Evolutionary conservation across 2,113 vertebrate genomes (phyloP).

Genomic region (Phycodurus eques): DNA sequence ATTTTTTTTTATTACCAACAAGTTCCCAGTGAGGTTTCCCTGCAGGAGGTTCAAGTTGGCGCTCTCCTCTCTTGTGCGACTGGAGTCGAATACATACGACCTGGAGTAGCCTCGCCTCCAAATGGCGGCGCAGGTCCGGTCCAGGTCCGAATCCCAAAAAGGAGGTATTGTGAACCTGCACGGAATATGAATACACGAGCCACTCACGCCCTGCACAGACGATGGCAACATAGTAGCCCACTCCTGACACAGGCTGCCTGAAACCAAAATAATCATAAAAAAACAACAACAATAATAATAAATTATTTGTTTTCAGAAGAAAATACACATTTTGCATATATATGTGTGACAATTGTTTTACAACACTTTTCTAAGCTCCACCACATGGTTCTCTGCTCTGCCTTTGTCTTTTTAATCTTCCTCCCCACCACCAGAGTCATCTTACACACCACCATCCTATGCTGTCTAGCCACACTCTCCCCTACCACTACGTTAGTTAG

Average conservation of each 20-base stretch:
- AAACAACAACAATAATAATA: background rate
- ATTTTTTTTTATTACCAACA: constrained; percentile 4
- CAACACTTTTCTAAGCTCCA: no score
- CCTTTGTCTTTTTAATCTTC: no score
- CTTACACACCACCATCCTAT: no score
- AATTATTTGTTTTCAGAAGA: no score
- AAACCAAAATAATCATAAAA: background rate
- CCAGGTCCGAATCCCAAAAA: constrained; percentile 19
- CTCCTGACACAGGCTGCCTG: constrained; percentile 39
- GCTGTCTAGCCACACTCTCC: no score
- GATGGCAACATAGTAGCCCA: constrained; percentile 45
- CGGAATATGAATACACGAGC: constrained; percentile 56
- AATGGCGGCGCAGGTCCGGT: constrained; percentile 44
- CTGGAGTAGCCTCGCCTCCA: constrained; percentile 45
- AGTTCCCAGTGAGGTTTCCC: constrained; percentile 45
- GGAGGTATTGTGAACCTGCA: constrained; percentile 47
- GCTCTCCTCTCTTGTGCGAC: constrained; percentile 19
- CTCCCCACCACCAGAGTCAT: no score
- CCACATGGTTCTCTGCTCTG: no score
- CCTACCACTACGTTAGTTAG: no score
- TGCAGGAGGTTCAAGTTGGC: constrained; percentile 28
- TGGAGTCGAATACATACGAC: constrained; percentile 53
- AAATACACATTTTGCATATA: no score
- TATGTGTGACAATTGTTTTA: no score
- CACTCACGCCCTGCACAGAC: constrained; percentile 39